Conservation (phyloP, 2,113 vertebrate species). For the Chloroceryle aenea region DNA sequence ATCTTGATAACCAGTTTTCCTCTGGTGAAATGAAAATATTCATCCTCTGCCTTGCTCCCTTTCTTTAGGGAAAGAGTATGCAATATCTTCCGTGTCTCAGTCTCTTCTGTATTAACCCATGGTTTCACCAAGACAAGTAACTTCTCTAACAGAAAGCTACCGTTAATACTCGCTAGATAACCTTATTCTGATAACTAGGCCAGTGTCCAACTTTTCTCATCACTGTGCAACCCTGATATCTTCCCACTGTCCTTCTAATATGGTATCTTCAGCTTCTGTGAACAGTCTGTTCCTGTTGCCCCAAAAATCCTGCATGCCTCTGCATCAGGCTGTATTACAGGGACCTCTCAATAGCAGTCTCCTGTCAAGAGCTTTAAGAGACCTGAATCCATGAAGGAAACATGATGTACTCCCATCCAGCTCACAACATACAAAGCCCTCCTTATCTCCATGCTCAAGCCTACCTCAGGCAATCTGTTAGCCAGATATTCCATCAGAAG, state of each 20-base stretch:
- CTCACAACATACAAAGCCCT: neutral
- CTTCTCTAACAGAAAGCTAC: neutral
- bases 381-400: neutral
- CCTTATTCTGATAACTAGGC: neutral
- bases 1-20: neutral
- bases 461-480: neutral
- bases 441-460: neutral
- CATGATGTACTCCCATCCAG: neutral
- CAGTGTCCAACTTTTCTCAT: neutral
- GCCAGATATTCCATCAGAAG: neutral
- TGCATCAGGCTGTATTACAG: rapidly evolving
- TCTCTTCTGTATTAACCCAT: neutral
- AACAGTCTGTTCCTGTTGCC: neutral
- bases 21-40: neutral
- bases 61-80: neutral
- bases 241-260: neutral
- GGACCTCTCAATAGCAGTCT: neutral
- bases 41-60: neutral
- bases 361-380: neutral
- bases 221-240: neutral
- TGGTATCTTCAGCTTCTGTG: neutral
- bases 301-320: neutral
- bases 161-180: neutral
- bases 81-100: neutral
- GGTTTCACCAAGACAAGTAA: neutral